Conservation (phyloP, 2,113 vertebrate species). For the Pelmatolapia mariae region DNA sequence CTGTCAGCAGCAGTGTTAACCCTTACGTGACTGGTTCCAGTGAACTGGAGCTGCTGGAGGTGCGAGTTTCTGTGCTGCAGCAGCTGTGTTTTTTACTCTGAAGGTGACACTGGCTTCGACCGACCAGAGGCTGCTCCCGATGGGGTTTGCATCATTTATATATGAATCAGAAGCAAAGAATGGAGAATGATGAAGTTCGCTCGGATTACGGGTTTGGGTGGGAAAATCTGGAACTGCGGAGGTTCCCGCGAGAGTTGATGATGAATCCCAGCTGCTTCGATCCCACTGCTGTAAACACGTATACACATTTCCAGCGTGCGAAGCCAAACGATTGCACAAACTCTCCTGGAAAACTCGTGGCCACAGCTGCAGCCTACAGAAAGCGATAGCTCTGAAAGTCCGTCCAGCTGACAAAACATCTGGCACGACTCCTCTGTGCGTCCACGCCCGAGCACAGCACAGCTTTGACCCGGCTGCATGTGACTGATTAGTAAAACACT, state of each 20-base stretch:
- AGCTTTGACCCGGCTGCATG: accelerated
- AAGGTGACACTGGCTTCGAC: background rate
- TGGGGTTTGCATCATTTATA: background rate
- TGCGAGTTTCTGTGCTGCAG: background rate
- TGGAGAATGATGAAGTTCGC: background rate
- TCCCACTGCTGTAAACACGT: background rate
- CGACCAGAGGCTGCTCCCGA: accelerated
- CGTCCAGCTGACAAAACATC: background rate
- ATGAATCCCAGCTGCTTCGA: background rate
- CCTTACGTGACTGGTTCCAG: background rate
- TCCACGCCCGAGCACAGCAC: background rate
- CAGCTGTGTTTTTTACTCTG: background rate
- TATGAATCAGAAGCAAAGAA: background rate
- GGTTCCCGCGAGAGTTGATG: background rate
- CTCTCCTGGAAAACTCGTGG: background rate
- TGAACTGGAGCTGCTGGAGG: background rate
- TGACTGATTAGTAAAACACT: background rate
- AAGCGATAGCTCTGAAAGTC: background rate
- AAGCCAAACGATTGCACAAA: background rate
- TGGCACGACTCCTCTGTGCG: background rate
- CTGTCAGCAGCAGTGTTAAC: background rate
- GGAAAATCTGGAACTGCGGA: background rate
- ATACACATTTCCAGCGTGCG: background rate
- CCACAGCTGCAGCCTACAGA: background rate
- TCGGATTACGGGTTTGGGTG: background rate